Percentiles rank a stretch among this genome's conserved stretches.
phyloP scores from a whole-genome alignment of 2,888 invertebrate species.

The Ochropacha duplaris region DNA sequence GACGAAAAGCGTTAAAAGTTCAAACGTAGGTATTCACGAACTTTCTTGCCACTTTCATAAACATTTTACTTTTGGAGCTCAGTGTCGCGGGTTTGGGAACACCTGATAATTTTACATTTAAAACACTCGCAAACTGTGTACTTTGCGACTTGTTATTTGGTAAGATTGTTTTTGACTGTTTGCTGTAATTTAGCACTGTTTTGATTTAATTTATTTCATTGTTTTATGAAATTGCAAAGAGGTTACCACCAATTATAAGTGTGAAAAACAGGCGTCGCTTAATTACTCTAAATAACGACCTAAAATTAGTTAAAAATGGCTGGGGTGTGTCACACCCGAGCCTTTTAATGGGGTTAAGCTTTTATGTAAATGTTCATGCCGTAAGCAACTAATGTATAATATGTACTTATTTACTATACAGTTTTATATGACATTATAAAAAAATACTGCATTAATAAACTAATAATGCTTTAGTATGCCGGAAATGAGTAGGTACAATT shows the following conservation, averaged over 20 bases:
- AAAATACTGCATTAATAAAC: not conserved
- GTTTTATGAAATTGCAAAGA: not conserved
- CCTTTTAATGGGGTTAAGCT: slow-evolving; percentile 1
- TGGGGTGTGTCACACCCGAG: slow-evolving; percentile 4
- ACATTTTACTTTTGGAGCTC: slow-evolving; percentile 68
- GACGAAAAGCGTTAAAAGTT: slow-evolving; percentile 66
- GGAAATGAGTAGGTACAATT: not conserved
- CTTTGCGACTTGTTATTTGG: slow-evolving; percentile 8
- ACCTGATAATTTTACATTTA: slow-evolving; percentile 61
- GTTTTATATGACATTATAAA: not conserved
- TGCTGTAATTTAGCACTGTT: not conserved
- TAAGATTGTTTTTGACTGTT: not conserved
- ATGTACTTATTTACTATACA: not conserved
- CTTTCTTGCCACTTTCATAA: slow-evolving; percentile 74
- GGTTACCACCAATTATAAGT: not conserved
- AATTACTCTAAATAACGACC: slow-evolving; percentile 3
- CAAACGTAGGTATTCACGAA: slow-evolving; percentile 41
- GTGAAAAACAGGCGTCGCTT: slow-evolving; percentile 5
- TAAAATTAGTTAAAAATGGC: slow-evolving; percentile 4
- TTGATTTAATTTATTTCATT: not conserved
- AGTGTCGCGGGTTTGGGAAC: slow-evolving; percentile 40
- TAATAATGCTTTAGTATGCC: not conserved
- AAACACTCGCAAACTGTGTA: slow-evolving; percentile 35
- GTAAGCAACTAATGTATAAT: not conserved
- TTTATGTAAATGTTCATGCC: not conserved